Conservation (phyloP, 2,888 invertebrate species). For the Aelia acuminata region DNA sequence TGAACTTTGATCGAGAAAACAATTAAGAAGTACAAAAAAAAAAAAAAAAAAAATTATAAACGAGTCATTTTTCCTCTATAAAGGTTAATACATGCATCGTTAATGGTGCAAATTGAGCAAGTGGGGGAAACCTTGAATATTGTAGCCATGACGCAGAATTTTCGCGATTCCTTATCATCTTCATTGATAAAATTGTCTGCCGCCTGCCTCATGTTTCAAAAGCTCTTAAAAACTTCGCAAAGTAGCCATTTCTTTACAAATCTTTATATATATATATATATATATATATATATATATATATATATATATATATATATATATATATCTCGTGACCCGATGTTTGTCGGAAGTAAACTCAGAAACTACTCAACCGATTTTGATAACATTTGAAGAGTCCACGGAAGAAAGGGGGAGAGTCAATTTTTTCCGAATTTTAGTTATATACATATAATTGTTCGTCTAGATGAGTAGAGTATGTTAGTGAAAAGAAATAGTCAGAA, state of each 20-base stretch:
- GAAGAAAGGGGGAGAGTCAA: no score
- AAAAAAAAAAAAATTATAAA: neutral
- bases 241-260: neutral
- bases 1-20: no score
- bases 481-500: no score
- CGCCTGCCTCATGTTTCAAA: neutral
- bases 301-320: no score
- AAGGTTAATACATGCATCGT: neutral
- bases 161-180: neutral
- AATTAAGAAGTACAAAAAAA: neutral
- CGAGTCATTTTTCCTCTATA: neutral
- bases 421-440: no score
- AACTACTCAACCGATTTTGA: no score
- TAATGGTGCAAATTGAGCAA: neutral
- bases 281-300: no score
- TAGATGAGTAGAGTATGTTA: no score
- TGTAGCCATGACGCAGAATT: neutral
- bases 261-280: neutral
- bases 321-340: no score
- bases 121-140: neutral
- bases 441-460: no score
- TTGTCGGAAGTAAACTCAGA: no score
- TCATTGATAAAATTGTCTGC: neutral
- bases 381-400: no score
- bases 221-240: neutral